Evolutionary conservation across 2,888 invertebrate species (phyloP), one percentile per base, ranked within the genome.

Genomic region (Netelia fuscicornis): DNA sequence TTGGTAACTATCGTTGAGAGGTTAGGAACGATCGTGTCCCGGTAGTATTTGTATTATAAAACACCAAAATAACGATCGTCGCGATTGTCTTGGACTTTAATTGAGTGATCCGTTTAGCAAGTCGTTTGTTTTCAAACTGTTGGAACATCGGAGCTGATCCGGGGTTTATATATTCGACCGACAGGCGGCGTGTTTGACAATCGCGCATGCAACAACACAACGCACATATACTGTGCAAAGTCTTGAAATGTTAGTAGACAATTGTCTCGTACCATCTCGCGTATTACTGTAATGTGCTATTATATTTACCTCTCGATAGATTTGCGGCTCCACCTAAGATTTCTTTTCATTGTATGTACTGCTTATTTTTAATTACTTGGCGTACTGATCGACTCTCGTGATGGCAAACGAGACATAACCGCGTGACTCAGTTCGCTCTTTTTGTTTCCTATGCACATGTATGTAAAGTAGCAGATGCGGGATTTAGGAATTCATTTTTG

Each of bases 91-190:
- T 48, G 20, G 23, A 44, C 30, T n/a, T 62, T 58, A 67, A 37
- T 75, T 60, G 9, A 68, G 6, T 48, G 85, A 80, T 80, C 79
- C 80, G 81, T 62, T 74, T 71, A 52, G 76, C 42, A 56, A 67
- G 83, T 81, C 81, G 79, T 64, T 83, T 76, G 71, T 83, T 84
- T 80, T 84, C 81, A 81, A 84, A 88, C 88, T 88, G 87, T 58
- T 81, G 71, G 67, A 78, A 25, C 25, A 64, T 62, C 44, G 81
- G 81, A 83, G 76, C 58, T 81, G 83, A 70, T 58, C 37, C 77
- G 44, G 54, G 79, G 72, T 74, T 84, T 87, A 85, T 86, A 86
- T 87, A 87, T 87, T 88, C 81, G 84, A 71, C 83, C 83, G 84
- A 56, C 83, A 83, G 81, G 83, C 81, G 44, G 78, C 80, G 72